Conservation (phyloP, 2,797 vertebrate species). For the Clangula hyemalis region DNA sequence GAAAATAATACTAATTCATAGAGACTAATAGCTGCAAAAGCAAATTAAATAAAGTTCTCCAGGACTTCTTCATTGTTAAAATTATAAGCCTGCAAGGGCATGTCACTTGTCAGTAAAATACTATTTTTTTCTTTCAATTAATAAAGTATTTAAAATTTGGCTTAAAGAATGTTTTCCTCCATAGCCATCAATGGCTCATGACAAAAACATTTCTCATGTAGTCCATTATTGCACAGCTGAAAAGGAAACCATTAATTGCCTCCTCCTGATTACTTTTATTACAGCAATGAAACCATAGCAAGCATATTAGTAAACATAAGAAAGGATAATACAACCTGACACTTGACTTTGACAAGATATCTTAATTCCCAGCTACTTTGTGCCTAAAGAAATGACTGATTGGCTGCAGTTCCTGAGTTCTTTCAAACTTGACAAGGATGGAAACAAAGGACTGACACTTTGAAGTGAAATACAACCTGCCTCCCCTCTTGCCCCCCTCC, state of each 20-base stretch:
- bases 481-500: background rate
- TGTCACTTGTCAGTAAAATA: background rate
- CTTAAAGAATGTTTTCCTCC: conserved; percentile 10
- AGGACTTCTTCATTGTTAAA: background rate
- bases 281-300: conserved; percentile 4
- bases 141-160: background rate
- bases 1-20: background rate
- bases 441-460: background rate
- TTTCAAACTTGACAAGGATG: background rate
- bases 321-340: background rate
- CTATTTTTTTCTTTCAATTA: background rate
- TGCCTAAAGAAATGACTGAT: background rate
- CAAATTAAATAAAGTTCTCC: background rate
- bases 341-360: background rate
- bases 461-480: background rate
- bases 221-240: background rate
- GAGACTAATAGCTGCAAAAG: background rate
- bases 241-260: conserved; percentile 19
- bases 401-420: background rate
- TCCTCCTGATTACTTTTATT: background rate
- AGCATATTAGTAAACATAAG: background rate
- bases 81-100: background rate
- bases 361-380: background rate
- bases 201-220: conserved; percentile 6
- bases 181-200: background rate